These are phyloP conservation scores for Saiga tatarica DNA, from an alignment of 2,113 vertebrate genomes.

Conservation along the genomic window DNA sequence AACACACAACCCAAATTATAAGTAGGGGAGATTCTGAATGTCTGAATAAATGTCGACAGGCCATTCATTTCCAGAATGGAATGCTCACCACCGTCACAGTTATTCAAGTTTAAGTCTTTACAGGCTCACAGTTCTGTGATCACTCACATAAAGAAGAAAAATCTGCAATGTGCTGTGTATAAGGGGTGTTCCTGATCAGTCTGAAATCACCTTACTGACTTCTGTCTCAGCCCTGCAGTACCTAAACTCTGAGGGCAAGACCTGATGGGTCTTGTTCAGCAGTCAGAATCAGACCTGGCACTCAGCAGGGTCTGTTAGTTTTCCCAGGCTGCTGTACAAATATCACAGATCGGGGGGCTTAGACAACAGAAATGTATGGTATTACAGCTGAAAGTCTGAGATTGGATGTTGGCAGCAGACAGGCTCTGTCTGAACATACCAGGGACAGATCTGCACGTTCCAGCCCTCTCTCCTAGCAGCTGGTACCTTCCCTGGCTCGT, in stretches of 20 bases:
- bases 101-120: neutral
- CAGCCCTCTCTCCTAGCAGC: neutral
- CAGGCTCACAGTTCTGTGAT: neutral
- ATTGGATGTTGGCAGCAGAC: neutral
- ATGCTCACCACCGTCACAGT: neutral
- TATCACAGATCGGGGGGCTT: neutral
- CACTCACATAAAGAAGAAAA: neutral
- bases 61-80: neutral
- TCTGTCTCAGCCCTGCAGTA: neutral
- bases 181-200: too few relatives aligned
- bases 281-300: neutral
- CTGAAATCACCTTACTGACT: neutral
- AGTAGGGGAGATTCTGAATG: neutral
- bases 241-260: neutral
- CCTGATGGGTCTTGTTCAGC: neutral
- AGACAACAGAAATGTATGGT: too few relatives aligned
- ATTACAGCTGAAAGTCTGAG: neutral
- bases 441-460: rapidly evolving
- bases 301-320: neutral
- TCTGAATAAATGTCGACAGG: neutral
- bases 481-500: neutral
- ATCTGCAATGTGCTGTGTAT: neutral
- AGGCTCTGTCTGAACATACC: too few relatives aligned
- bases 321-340: rapidly evolving
- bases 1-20: neutral